Evolutionary conservation across 2,888 invertebrate genomes (phyloP).

Genomic region (Colletes collaris): DNA sequence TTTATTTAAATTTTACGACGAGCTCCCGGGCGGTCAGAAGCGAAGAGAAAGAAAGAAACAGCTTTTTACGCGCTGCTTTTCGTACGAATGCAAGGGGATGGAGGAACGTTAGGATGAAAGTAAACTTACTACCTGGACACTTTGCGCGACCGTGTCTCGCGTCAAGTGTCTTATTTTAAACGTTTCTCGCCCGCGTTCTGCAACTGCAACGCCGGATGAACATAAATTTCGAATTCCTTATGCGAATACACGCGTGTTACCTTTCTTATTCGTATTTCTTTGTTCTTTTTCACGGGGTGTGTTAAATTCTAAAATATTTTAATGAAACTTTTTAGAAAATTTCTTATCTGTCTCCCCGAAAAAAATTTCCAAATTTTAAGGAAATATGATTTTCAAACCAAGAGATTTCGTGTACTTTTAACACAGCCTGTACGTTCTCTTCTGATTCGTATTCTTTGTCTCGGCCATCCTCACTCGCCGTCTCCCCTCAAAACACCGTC

Average conservation of each 20-base stretch:
- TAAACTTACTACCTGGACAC: constrained; percentile 53
- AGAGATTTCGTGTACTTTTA: no score
- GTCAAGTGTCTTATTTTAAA: not conserved
- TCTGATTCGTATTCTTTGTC: not conserved
- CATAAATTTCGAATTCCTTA: constrained; percentile 48
- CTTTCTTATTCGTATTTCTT: not conserved
- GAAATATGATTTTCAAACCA: no score
- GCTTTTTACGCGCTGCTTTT: not conserved
- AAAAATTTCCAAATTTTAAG: no score
- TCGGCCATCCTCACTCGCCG: not conserved
- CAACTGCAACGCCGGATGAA: not conserved
- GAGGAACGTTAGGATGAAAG: constrained; percentile 22
- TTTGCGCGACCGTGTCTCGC: constrained; percentile 41
- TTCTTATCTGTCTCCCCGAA: no score
- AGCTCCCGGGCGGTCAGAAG: no score
- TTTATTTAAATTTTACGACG: constrained; percentile 33
- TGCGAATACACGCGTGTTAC: constrained; percentile 15
- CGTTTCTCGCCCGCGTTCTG: not conserved
- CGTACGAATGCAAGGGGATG: not conserved
- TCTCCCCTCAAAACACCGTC: not conserved
- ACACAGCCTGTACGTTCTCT: no score
- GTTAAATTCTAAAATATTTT: no score
- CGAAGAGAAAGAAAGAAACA: not conserved
- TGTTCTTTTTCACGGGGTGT: not conserved
- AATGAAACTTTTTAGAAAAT: no score